A percentile compares a stretch with the other conserved stretches of the same genome.
Conservation (phyloP, 2,888 invertebrate species). For the Aporophyla lueneburgensis region DNA sequence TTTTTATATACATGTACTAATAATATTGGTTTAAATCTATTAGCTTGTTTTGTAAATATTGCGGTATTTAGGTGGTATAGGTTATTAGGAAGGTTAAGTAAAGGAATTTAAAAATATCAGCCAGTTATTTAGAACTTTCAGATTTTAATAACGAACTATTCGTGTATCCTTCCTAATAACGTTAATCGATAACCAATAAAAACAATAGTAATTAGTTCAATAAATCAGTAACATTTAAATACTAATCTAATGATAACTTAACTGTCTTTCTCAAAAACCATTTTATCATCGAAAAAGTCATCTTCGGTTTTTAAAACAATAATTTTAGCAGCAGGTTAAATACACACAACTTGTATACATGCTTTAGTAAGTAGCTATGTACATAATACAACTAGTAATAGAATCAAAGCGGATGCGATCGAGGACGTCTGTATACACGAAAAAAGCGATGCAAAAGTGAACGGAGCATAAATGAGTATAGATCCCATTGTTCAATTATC, state of each 20-base stretch:
- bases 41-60: too few relatives aligned
- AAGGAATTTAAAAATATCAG: too few relatives aligned
- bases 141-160: too few relatives aligned
- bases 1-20: too few relatives aligned
- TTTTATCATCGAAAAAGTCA: neutral
- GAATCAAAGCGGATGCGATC: slow-evolving; percentile 74
- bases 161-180: neutral
- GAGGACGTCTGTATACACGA: slow-evolving; percentile 74
- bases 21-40: too few relatives aligned
- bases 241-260: neutral
- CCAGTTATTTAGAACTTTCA: too few relatives aligned
- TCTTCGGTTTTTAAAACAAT: neutral
- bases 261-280: neutral
- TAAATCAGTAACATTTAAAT: neutral
- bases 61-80: too few relatives aligned
- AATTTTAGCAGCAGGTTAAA: slow-evolving; percentile 7
- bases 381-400: slow-evolving; percentile 57
- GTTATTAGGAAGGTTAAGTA: too few relatives aligned
- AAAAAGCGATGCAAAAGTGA: slow-evolving; percentile 79
- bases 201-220: neutral
- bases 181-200: neutral
- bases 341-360: slow-evolving; percentile 13
- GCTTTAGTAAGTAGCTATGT: slow-evolving; percentile 21
- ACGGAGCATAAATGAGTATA: slow-evolving; percentile 72
- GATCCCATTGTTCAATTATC: slow-evolving; percentile 75